phyloP scores from a whole-genome alignment of 2,888 invertebrate species.

The Eristalis tenax region DNA sequence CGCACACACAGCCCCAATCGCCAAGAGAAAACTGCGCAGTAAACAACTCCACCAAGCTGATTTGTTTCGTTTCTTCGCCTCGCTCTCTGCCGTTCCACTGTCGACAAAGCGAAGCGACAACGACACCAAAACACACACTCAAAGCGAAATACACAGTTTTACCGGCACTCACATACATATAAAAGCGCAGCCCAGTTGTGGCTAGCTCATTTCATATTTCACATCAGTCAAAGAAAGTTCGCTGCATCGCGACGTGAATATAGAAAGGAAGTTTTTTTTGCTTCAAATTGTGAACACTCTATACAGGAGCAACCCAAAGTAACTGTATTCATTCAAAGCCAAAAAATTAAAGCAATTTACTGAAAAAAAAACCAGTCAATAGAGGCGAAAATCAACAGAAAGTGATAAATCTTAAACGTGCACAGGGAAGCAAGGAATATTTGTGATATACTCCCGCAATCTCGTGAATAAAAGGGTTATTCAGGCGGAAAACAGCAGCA shows the following conservation, averaged over 20 bases:
- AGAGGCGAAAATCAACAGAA: neutral
- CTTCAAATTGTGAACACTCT: neutral
- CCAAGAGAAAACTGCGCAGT: conserved; percentile 71
- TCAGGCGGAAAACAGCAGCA: neutral
- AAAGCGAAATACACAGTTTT: conserved; percentile 31
- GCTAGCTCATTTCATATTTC: conserved; percentile 64
- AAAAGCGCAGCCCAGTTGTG: conserved; percentile 46
- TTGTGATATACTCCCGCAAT: conserved; percentile 40
- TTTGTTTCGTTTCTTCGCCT: conserved; percentile 21
- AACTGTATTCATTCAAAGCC: conserved; percentile 6
- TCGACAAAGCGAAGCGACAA: no score
- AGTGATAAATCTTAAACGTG: conserved; percentile 30
- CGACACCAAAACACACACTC: neutral
- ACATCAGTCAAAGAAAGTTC: conserved; percentile 62
- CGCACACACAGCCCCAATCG: conserved; percentile 6
- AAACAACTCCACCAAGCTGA: conserved; percentile 37
- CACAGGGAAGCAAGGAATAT: neutral
- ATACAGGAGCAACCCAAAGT: neutral
- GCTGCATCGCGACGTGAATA: conserved; percentile 30
- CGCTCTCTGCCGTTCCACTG: conserved; percentile 17
- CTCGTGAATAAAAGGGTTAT: conserved; percentile 15
- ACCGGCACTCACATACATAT: conserved; percentile 59
- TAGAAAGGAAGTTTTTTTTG: conserved; percentile 31
- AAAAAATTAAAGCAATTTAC: neutral
- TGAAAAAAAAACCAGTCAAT: neutral